Conservation (phyloP, 2,113 vertebrate species). For the Ciconia maguari region DNA sequence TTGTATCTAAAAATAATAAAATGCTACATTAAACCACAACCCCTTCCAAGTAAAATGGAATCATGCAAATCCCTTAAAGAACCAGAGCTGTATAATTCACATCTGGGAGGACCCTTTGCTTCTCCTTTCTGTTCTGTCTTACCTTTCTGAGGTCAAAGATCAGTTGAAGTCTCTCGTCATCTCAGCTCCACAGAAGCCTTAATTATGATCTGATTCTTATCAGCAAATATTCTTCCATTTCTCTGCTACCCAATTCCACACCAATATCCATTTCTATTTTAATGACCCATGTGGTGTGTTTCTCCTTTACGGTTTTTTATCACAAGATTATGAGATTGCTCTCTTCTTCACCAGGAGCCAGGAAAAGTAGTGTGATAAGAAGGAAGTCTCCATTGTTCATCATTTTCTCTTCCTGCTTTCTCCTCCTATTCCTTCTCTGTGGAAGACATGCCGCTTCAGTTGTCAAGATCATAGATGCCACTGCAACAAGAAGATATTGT, state of each 20-base stretch:
- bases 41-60: background rate
- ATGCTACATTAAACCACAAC: background rate
- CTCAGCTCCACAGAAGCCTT: background rate
- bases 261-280: background rate
- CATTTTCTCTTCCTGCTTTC: background rate
- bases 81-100: background rate
- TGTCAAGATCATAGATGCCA: background rate
- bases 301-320: background rate
- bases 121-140: background rate
- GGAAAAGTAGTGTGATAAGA: background rate
- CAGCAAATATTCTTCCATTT: background rate
- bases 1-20: background rate
- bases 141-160: background rate
- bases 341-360: background rate
- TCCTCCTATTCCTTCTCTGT: background rate
- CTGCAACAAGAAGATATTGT: background rate
- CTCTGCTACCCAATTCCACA: background rate
- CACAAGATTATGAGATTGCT: background rate
- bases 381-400: background rate
- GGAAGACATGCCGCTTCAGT: background rate
- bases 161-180: background rate
- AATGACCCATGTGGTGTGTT: background rate
- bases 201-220: background rate
- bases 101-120: background rate
- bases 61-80: background rate